Evolutionary conservation across 2,888 invertebrate genomes (phyloP), one percentile per base, ranked within the genome.

Genomic region (Hypselothyrea guttata): DNA sequence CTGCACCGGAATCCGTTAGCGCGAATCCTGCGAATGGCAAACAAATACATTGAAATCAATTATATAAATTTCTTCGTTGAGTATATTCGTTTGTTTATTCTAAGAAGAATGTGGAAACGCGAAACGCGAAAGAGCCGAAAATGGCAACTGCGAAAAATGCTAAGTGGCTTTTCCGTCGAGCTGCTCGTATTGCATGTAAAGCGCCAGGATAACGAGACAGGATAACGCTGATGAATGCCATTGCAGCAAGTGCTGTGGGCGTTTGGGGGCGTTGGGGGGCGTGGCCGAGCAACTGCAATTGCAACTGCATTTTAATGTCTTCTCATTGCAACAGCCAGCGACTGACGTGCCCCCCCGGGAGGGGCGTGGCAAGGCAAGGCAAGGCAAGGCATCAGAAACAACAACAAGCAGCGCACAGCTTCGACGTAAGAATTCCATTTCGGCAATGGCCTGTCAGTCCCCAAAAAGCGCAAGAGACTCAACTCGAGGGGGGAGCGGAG

Each of bases 251-350:
- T 13, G 30, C 38, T 30, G n/a, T n/a, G 44, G 52, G 35, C 15
- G 22, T 8, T 7, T 16, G 44, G 52, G 27, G 12, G 28, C 46
- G 61, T 58, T 47, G 51, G 31, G 40, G 56, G 52, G 35, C 47
- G 34, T 48, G 61, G 46, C 51, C 44, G 52, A 54, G 57, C 58
- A 56, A 58, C 74, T 55, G 66, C 67, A 70, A 70, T 77, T 63
- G 65, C 74, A 61, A 59, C 69, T 79, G 76, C 56, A 76, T 83
- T 83, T 83, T 76, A 83, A 78, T 83, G 81, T 70, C 76, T 79
- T 75, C 64, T 62, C 75, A 71, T 64, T 62, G 56, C 51, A 56
- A 34, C 58, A 45, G 47, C 49, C 34, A 60, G 28, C 53, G 58
- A 44, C 54, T 44, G 51, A 44, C 44, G 65, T 52, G 40, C 47